Conservation (phyloP, 2,888 invertebrate species). For the Julus scanicus region DNA sequence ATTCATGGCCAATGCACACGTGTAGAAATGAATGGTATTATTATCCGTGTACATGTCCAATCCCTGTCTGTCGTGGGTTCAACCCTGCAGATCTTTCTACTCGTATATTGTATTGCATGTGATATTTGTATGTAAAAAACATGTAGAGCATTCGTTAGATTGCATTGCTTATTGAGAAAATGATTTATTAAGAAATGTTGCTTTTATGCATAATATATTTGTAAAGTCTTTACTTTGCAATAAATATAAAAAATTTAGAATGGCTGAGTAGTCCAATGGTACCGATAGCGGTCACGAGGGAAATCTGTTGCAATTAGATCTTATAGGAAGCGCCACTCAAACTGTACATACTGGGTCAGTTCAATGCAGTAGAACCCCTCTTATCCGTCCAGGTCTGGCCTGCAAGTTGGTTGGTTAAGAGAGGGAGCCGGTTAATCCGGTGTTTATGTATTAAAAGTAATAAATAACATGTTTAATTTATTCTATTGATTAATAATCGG, state of each 20-base stretch:
- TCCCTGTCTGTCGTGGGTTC: constrained; percentile 35
- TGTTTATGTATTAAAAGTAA: too few species aligned
- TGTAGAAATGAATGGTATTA: constrained; percentile 30
- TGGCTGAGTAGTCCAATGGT: too few species aligned
- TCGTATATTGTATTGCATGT: constrained; percentile 22
- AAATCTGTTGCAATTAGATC: too few species aligned
- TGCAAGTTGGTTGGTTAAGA: too few species aligned
- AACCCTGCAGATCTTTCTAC: constrained; percentile 23
- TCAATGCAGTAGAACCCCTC: too few species aligned
- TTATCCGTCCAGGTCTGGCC: too few species aligned
- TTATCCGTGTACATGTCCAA: constrained; percentile 17
- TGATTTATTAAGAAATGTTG: constrained; percentile 36
- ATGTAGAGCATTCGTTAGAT: constrained; percentile 3
- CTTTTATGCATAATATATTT: constrained; percentile 23
- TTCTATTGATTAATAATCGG: too few species aligned
- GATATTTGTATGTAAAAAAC: constrained; percentile 23
- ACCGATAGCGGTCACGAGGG: too few species aligned
- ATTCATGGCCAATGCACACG: constrained; percentile 6
- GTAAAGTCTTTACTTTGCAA: constrained; percentile 15
- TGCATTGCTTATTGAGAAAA: constrained; percentile 20
- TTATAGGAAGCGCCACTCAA: too few species aligned
- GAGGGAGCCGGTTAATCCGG: too few species aligned
- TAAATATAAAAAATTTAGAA: neutral
- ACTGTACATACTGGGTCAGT: too few species aligned
- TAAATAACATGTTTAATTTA: too few species aligned